Conservation (phyloP, 2,797 vertebrate genomes). For the Eurystomus glaucurus region DNA sequence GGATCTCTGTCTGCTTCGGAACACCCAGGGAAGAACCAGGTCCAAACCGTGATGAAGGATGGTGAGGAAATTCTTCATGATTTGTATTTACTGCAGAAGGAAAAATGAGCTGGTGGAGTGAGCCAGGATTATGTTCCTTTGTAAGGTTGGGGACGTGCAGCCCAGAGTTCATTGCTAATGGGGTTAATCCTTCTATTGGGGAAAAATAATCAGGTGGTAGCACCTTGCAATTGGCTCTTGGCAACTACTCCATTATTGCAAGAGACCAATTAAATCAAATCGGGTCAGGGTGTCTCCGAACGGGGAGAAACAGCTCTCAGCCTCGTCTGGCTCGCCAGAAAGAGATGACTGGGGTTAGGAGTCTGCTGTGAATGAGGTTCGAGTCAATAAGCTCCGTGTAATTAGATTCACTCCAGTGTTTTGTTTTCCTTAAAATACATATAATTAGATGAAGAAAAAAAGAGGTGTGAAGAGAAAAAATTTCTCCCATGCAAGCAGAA, state of each 20-base stretch:
- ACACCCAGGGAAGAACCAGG: background rate
- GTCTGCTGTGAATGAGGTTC: background rate
- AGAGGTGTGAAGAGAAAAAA: background rate
- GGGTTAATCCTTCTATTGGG: constrained; percentile 19
- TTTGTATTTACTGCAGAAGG: background rate
- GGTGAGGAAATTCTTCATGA: background rate
- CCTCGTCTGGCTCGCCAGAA: background rate
- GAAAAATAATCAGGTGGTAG: background rate
- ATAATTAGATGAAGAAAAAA: background rate
- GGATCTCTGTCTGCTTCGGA: background rate
- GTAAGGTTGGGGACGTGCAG: background rate
- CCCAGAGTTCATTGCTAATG: background rate
- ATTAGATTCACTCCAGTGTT: constrained; percentile 2
- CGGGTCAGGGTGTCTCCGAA: background rate
- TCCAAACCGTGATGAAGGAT: background rate
- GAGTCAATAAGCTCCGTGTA: constrained; percentile 35
- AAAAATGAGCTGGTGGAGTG: background rate
- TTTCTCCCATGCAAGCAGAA: background rate
- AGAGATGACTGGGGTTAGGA: background rate
- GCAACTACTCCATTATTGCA: constrained; percentile 18
- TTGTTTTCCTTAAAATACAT: constrained; percentile 29
- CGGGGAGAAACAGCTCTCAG: background rate
- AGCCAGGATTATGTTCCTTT: background rate
- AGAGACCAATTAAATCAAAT: constrained; percentile 46
- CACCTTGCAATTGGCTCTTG: constrained; percentile 42